Conservation (phyloP, 2,113 vertebrate genomes). For the Cariama cristata region DNA sequence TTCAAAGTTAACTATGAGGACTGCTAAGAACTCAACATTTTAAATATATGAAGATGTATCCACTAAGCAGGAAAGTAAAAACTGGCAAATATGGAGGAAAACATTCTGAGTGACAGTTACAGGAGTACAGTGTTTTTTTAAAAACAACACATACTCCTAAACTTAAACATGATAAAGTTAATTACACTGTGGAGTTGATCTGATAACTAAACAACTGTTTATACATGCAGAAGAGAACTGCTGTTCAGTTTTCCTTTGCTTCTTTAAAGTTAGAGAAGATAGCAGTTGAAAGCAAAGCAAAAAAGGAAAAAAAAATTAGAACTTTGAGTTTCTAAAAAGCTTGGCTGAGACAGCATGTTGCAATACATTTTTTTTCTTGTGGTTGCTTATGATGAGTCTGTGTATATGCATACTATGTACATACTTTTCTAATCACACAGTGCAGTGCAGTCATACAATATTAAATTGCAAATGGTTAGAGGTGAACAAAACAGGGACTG, state of each 20-base stretch:
- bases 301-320: background rate
- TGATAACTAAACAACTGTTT: background rate
- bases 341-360: background rate
- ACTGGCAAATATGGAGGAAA: background rate
- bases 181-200: background rate
- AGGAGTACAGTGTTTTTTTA: background rate
- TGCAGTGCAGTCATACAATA: background rate
- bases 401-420: background rate
- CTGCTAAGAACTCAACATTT: constrained; percentile 2
- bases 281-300: background rate
- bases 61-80: constrained; percentile 23
- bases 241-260: background rate
- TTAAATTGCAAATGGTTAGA: background rate
- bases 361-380: background rate
- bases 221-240: background rate
- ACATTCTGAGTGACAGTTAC: constrained; percentile 44
- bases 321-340: background rate
- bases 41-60: background rate
- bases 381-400: background rate
- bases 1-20: constrained; percentile 42
- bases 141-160: background rate
- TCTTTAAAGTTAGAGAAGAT: background rate
- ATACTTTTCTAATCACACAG: constrained; percentile 6
- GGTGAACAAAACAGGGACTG: background rate
- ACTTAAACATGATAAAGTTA: constrained; percentile 17